A percentile compares a stretch with the other conserved stretches of the same genome.
Conservation (phyloP, 2,797 vertebrate species). For the Lithobates sylvaticus region DNA sequence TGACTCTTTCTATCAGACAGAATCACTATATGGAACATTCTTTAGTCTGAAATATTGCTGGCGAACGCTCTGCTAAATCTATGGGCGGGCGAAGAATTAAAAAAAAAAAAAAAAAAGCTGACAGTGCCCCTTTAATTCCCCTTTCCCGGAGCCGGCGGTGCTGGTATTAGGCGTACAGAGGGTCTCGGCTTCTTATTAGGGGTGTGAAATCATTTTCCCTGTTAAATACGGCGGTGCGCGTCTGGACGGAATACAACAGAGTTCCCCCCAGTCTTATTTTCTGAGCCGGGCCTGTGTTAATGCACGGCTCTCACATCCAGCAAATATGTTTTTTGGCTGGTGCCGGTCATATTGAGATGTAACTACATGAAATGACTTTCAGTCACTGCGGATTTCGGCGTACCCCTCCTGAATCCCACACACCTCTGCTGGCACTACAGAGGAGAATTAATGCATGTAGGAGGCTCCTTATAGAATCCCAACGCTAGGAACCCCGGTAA, state of each 20-base stretch:
- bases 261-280: constrained; percentile 33
- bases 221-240: constrained; percentile 45
- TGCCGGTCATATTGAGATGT: constrained; percentile 49
- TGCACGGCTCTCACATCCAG: constrained; percentile 37
- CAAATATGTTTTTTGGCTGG: constrained; percentile 55
- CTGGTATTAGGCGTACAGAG: constrained; percentile 23
- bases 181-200: constrained; percentile 19
- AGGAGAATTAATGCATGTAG: constrained; percentile 47
- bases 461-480: constrained; percentile 25
- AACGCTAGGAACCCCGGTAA: constrained; percentile 32
- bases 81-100: too few species aligned
- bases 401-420: constrained; percentile 52
- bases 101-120: too few species aligned
- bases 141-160: neutral
- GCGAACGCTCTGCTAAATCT: too few species aligned
- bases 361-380: constrained; percentile 52
- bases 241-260: constrained; percentile 34
- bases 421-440: constrained; percentile 52
- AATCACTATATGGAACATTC: too few species aligned
- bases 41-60: too few species aligned
- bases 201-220: constrained; percentile 36
- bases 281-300: constrained; percentile 48
- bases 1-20: too few species aligned
- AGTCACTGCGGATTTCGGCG: constrained; percentile 20
- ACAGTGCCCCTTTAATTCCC: neutral